Evolutionary conservation across 1,140 invertebrate genomes (phyloP).

Genomic region (Drosophila baimaii): DNA sequence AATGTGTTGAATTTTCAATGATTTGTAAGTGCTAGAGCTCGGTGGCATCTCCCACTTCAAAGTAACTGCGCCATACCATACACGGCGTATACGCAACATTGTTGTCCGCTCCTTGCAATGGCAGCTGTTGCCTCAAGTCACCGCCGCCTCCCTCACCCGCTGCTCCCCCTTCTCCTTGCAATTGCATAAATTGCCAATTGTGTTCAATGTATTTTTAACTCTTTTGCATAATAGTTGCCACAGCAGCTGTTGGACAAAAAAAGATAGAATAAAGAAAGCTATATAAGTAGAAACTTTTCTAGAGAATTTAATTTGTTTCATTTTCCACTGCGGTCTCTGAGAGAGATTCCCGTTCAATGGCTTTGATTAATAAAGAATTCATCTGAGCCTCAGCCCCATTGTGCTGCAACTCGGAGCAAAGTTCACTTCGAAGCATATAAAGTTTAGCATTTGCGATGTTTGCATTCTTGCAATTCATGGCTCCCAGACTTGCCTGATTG

Average conservation of each 20-base stretch:
- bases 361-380: conserved; percentile 48
- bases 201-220: conserved; percentile 64
- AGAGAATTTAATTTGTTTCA: conserved; percentile 25
- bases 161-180: conserved; percentile 41
- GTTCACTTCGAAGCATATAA: conserved; percentile 27
- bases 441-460: conserved; percentile 38
- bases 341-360: conserved; percentile 9
- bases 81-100: conserved; percentile 55
- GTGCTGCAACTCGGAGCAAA: conserved; percentile 12
- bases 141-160: background rate
- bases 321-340: conserved; percentile 5
- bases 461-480: conserved; percentile 40
- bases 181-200: conserved; percentile 64
- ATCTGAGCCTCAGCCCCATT: conserved; percentile 12
- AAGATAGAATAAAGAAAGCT: no score
- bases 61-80: conserved; percentile 33
- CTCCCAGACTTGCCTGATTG: conserved; percentile 40
- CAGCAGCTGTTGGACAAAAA: conserved; percentile 14
- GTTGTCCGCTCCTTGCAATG: conserved; percentile 46
- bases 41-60: conserved; percentile 53
- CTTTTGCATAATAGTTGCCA: conserved; percentile 58
- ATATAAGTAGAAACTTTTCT: background rate
- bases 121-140: conserved; percentile 42
- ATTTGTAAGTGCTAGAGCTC: conserved; percentile 70
- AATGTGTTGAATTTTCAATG: conserved; percentile 81